These are phyloP conservation scores for Rhopalosiphum padi DNA, from an alignment of 1,140 invertebrate species.

Conservation along the genomic window DNA sequence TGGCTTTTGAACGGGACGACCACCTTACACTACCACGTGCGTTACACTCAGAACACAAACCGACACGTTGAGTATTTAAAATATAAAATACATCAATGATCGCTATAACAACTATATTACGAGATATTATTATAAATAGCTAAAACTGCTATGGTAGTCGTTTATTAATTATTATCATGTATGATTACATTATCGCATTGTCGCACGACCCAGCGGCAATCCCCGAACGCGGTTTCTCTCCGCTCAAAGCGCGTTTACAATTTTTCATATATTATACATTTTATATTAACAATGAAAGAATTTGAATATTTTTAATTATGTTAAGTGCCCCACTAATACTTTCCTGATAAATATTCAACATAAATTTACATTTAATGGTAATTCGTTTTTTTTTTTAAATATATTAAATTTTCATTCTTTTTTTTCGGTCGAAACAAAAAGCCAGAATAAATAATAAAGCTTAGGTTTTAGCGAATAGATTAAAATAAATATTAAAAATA, in stretches of 20 bases:
- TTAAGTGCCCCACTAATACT: slow-evolving; percentile 45
- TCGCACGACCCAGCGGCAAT: not conserved
- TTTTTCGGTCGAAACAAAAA: slow-evolving; percentile 36
- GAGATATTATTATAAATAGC: not conserved
- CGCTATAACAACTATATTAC: not conserved
- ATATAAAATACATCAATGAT: not conserved
- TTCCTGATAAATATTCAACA: slow-evolving; percentile 50
- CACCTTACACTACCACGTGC: not conserved
- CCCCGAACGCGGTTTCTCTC: not conserved
- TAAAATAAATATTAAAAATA: not conserved
- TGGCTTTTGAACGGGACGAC: not conserved
- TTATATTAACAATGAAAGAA: slow-evolving; percentile 45
- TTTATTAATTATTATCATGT: not conserved
- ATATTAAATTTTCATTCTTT: not conserved
- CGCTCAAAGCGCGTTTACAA: not conserved
- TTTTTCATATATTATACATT: not conserved
- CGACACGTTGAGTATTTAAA: not conserved
- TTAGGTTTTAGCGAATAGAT: slow-evolving; percentile 1
- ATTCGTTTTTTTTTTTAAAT: slow-evolving; percentile 18
- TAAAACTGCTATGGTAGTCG: not conserved
- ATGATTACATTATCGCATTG: not conserved
- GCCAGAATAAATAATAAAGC: slow-evolving; percentile 1
- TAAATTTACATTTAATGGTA: slow-evolving; percentile 56
- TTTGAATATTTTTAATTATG: slow-evolving; percentile 57
- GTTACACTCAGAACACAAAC: not conserved